phyloP scores from a whole-genome alignment of 2,888 invertebrate species.

The Lasius fuliginosus region DNA sequence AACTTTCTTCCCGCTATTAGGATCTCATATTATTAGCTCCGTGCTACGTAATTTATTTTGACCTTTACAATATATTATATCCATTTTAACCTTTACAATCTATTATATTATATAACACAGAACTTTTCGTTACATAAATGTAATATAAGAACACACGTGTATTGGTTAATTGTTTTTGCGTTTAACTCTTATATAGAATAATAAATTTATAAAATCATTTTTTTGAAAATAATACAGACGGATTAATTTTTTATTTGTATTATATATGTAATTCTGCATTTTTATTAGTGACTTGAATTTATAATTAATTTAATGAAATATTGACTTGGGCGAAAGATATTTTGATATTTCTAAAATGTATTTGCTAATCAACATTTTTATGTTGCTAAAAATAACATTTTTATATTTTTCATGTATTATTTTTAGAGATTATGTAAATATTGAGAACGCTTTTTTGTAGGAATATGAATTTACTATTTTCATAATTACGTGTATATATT shows the following conservation, averaged over 20 bases:
- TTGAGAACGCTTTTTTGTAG: neutral
- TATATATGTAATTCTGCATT: neutral
- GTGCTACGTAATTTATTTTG: conserved; percentile 28
- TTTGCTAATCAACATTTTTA: neutral
- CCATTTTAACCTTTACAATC: conserved; percentile 35
- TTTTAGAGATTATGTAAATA: neutral
- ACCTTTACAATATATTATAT: conserved; percentile 32
- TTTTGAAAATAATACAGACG: neutral
- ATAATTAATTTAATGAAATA: neutral
- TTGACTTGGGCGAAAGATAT: neutral
- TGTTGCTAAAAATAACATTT: neutral
- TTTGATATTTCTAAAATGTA: neutral
- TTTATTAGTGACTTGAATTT: neutral
- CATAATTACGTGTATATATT: neutral
- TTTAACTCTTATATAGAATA: neutral
- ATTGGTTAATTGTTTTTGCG: neutral
- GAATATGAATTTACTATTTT: neutral
- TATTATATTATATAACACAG: conserved; percentile 5
- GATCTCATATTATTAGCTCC: conserved; percentile 1
- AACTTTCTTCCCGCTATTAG: conserved; percentile 32
- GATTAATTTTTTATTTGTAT: neutral
- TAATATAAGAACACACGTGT: neutral
- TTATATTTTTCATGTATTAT: neutral
- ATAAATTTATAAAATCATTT: neutral
- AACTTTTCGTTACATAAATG: neutral